Evolutionary conservation across 2,888 invertebrate genomes (phyloP).

Genomic region (Mimachlamys varia): DNA sequence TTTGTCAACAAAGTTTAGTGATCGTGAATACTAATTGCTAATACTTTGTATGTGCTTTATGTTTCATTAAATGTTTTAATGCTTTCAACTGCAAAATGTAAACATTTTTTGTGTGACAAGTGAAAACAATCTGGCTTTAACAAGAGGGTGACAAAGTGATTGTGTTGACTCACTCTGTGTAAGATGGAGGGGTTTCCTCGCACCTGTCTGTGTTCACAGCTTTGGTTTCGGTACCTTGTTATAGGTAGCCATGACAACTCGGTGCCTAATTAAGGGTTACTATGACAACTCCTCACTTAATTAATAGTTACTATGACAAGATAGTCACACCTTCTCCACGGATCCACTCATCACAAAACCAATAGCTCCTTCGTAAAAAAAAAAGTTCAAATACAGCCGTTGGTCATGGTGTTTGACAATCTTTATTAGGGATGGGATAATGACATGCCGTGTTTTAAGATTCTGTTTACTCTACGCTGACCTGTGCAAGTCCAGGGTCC

Average conservation of each 20-base stretch:
- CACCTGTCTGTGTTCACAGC: constrained; percentile 4
- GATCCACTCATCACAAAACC: background rate
- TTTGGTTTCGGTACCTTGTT: background rate
- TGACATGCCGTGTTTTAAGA: background rate
- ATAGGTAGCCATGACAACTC: background rate
- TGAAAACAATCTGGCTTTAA: background rate
- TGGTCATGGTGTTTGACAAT: constrained; percentile 3
- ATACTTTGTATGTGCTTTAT: background rate
- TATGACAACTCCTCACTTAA: background rate
- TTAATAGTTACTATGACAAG: constrained; percentile 17
- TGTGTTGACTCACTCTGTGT: background rate
- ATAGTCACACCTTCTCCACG: background rate
- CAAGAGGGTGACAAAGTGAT: background rate
- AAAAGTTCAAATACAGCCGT: background rate
- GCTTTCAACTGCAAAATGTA: background rate
- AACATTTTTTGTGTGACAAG: background rate
- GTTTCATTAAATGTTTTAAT: background rate
- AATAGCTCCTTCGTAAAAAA: background rate
- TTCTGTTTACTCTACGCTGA: background rate
- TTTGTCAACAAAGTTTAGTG: background rate
- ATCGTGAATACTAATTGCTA: no score
- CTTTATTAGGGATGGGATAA: constrained; percentile 23
- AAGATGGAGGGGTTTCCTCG: background rate
- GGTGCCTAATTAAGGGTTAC: constrained; percentile 13
- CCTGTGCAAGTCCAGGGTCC: background rate